Evolutionary conservation across 2,888 invertebrate genomes (phyloP), one percentile per base, ranked within the genome.

Genomic region (Tiliacea citrago): DNA sequence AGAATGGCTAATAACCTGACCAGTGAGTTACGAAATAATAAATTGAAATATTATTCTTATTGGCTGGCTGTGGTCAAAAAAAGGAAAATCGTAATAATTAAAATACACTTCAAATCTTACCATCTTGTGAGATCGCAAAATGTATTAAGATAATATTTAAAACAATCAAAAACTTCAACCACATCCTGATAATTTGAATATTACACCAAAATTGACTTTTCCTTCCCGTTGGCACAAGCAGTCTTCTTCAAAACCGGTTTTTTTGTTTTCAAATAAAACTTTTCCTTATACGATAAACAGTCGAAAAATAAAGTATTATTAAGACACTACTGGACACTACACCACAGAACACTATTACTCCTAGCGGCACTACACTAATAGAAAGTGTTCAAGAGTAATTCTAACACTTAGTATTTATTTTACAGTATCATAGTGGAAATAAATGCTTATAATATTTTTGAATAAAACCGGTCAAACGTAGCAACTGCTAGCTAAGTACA

Each of bases 211-310:
- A 68, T 72, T 63, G 21, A 45, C 18, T 65, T 78, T 73, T 78
- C 63, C 68, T 72, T 55, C 39, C 58, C 21, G 12, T 58, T 63
- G 65, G 68, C 75, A 81, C 75, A 78, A 78, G 67, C 67, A 63
- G 51, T 73, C 61, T 72, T 77, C 57, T 75, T 72, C 63, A 69
- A 82, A 86, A 86, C 86, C 86, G 79, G 86, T 87, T 84, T 81
- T n/a, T 53, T 45, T 74, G 61, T 77, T 74, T 68, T 72, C 65
- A 76, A 68, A 69, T 61, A 76, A 42, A 69, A 77, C 55, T 81
- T 84, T 83, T 80, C 82, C 75, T 84, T 51, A 75, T 16, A 47
- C 47, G 58, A 21, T 60, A 62, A 18, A 70, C 65, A 70, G 24
- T 65, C 21, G 7, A 66, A 49, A 71, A 45, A 55, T 35, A 55